These are phyloP conservation scores for Acrossocheilus wenchowensis DNA, from an alignment of 2,797 vertebrate species.

Conservation along the genomic window DNA sequence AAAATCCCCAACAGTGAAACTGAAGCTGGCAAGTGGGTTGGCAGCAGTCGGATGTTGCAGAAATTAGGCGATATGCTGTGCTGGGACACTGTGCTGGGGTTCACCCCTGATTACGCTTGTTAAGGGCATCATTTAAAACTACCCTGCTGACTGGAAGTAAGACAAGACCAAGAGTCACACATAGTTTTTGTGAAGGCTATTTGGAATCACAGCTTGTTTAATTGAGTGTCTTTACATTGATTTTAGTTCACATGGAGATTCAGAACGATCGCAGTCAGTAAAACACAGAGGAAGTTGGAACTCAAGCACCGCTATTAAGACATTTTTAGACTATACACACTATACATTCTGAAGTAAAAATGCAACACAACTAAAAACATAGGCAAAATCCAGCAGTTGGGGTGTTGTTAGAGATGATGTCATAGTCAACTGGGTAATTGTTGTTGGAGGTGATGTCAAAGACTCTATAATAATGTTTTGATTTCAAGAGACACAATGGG, in stretches of 20 bases:
- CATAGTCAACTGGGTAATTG: neutral
- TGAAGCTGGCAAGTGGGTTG: neutral
- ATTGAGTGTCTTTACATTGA: conserved; percentile 48
- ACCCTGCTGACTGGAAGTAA: conserved; percentile 62
- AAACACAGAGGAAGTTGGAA: conserved; percentile 2
- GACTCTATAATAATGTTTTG: neutral
- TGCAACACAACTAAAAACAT: no score
- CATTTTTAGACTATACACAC: neutral
- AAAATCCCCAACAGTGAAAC: conserved; percentile 41
- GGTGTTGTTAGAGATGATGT: neutral
- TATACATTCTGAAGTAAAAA: neutral
- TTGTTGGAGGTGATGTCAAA: neutral
- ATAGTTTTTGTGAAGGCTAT: conserved; percentile 67
- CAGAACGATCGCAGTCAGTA: neutral
- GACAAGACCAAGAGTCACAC: conserved; percentile 65
- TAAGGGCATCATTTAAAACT: conserved; percentile 63
- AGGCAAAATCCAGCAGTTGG: neutral
- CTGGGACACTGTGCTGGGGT: conserved; percentile 19
- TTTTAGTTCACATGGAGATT: conserved; percentile 25
- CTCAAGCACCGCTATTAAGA: neutral
- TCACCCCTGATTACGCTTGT: conserved; percentile 47
- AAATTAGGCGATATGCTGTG: conserved; percentile 35
- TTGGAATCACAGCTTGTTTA: conserved; percentile 59
- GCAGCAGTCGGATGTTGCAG: neutral
- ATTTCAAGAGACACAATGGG: neutral